Evolutionary conservation across 2,113 vertebrate genomes (phyloP).

Genomic region (Oreochromis aureus): DNA sequence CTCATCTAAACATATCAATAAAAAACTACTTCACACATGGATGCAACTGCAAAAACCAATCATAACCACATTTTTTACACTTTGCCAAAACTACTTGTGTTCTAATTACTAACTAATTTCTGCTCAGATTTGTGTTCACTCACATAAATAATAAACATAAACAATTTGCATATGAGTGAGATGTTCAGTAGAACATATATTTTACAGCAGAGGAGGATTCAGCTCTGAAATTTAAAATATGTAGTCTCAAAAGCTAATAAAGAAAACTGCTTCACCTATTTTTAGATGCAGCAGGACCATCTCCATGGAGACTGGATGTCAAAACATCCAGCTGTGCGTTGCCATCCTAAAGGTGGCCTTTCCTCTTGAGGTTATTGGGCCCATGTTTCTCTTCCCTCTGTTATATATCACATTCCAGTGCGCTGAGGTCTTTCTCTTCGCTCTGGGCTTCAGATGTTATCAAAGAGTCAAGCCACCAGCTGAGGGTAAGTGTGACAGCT

Average conservation of each 20-base stretch:
- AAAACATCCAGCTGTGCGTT: constrained; percentile 80
- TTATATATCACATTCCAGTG: constrained; percentile 79
- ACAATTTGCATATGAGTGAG: neutral
- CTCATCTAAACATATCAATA: neutral
- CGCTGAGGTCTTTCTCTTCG: constrained; percentile 73
- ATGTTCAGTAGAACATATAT: neutral
- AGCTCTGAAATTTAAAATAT: neutral
- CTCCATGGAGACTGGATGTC: constrained; percentile 83
- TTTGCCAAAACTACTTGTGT: neutral
- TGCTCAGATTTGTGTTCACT: neutral
- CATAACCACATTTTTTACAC: neutral
- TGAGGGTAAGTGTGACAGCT: constrained; percentile 54
- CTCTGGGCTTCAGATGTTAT: constrained; percentile 68
- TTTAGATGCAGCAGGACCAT: constrained; percentile 73
- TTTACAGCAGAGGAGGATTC: neutral
- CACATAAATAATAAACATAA: neutral
- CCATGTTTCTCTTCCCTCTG: constrained; percentile 81
- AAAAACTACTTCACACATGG: neutral
- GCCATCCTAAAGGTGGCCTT: constrained; percentile 80
- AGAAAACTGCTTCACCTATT: neutral
- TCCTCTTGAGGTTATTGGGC: constrained; percentile 66
- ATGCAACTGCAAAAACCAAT: neutral
- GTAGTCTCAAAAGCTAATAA: neutral
- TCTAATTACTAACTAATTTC: neutral
- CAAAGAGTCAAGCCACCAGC: constrained; percentile 52